A percentile compares a stretch with the other conserved stretches of the same genome.
These are phyloP conservation scores for Xanthorhoe designata DNA, from an alignment of 2,888 invertebrate species.

Conservation along the genomic window DNA sequence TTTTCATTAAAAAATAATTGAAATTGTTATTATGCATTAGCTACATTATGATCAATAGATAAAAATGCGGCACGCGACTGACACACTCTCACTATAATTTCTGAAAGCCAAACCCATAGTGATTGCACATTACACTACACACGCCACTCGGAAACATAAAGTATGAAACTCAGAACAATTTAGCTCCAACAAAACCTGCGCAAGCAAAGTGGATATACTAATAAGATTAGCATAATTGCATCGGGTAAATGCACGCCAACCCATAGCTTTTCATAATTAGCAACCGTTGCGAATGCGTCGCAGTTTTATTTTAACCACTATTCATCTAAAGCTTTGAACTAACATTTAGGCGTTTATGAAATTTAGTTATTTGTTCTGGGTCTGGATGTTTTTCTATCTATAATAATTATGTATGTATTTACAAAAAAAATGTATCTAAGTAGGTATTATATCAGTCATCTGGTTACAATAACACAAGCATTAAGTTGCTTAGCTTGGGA, in stretches of 20 bases:
- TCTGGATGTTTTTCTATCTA: too few relatives aligned
- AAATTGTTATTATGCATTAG: too few relatives aligned
- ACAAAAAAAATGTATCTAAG: too few relatives aligned
- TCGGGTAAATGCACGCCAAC: conserved; percentile 68
- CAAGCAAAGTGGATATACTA: conserved; percentile 76
- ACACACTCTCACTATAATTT: neutral
- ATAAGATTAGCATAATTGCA: conserved; percentile 83
- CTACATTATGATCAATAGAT: neutral
- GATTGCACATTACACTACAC: conserved; percentile 20
- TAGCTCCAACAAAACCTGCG: conserved; percentile 49
- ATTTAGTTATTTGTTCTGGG: neutral
- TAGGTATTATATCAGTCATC: too few relatives aligned
- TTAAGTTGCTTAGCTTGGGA: too few relatives aligned
- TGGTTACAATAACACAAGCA: too few relatives aligned
- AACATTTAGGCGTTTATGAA: neutral
- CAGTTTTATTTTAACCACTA: conserved; percentile 21
- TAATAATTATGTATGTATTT: too few relatives aligned
- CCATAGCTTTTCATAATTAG: conserved; percentile 79
- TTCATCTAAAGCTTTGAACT: neutral
- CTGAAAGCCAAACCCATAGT: conserved; percentile 11
- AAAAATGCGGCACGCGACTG: neutral
- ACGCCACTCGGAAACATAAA: conserved; percentile 23
- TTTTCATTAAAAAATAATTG: too few relatives aligned
- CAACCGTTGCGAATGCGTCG: conserved; percentile 53
- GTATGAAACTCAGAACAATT: conserved; percentile 30